Evolutionary conservation across 2,113 vertebrate genomes (phyloP), one percentile per base, ranked within the genome.

Genomic region (Martes martes): DNA sequence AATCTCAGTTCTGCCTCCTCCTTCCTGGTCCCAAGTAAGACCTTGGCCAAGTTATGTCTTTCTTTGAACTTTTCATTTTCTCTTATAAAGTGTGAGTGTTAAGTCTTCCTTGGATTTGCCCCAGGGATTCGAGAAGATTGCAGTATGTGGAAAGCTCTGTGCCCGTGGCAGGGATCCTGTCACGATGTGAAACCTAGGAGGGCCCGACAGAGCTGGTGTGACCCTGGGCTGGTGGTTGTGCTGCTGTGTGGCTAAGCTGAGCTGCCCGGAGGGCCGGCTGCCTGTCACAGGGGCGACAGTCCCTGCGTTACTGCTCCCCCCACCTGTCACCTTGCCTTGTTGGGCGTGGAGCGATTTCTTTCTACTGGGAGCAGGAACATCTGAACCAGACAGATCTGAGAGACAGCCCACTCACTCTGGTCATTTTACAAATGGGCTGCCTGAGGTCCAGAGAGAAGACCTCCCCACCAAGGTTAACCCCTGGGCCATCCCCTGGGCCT

Each of bases 401-500:
- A 65, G 50, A 2, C 8, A 65, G 57, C 61, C 42, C 47, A n/a
- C 52, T 79, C 2, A 26, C 69, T 36, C 0, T 1, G 16, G 71
- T 9, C 28, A 11, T 11, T 55, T 78, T 42, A 42, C 6, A 31
- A 57, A 39, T 21, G 55, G 45, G 31, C 50, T 4, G 1, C 3
- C 31, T 16, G 71, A 93, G 24, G 81, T n/a, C 55, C n/a, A 50
- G 88, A 80, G 69, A 71, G 61, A 6, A 19, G 16, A 4, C 16
- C 24, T 15, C n/a, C 2, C 82, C 5, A n/a, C 45, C 8, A 11
- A 6, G 4, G 31, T 61, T 65, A 14, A 15, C 36, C 21, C 1
- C 0, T 1, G 4, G 63, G 28, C 8, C 9, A 0, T 7, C 39
- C 13, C 6, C 8, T 9, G 69, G 39, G 42, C 6, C 74, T 33